phyloP scores from a whole-genome alignment of 2,113 vertebrate species.

The Panthera leo region DNA sequence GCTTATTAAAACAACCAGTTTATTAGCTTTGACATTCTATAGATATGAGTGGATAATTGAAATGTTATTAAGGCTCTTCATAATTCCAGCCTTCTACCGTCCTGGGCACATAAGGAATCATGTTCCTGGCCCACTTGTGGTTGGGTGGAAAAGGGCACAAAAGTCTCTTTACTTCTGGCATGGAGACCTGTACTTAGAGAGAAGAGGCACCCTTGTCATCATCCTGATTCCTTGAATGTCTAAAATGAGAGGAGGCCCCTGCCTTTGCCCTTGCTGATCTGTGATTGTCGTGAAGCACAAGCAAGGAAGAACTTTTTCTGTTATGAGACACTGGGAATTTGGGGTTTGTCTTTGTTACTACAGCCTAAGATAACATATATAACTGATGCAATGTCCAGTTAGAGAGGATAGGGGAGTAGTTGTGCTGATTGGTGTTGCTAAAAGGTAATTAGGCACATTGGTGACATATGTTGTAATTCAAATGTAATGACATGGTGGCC shows the following conservation, averaged over 20 bases:
- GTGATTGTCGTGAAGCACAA: neutral
- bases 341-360: neutral
- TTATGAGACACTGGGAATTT: neutral
- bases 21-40: neutral
- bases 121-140: neutral
- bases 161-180: neutral
- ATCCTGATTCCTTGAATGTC: neutral
- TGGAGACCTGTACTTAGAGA: neutral
- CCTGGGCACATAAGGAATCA: neutral
- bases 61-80: neutral
- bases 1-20: neutral
- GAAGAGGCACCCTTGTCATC: neutral
- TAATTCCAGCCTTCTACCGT: neutral
- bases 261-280: neutral
- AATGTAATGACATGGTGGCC: neutral
- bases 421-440: neutral
- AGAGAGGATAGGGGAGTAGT: neutral
- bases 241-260: neutral
- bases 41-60: neutral
- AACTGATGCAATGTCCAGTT: neutral
- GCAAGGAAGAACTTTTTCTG: neutral
- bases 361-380: neutral
- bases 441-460: neutral
- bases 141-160: neutral
- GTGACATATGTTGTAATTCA: neutral